These are phyloP conservation scores for Hycleus cichorii DNA, from an alignment of 1,140 invertebrate genomes.

Conservation along the genomic window DNA sequence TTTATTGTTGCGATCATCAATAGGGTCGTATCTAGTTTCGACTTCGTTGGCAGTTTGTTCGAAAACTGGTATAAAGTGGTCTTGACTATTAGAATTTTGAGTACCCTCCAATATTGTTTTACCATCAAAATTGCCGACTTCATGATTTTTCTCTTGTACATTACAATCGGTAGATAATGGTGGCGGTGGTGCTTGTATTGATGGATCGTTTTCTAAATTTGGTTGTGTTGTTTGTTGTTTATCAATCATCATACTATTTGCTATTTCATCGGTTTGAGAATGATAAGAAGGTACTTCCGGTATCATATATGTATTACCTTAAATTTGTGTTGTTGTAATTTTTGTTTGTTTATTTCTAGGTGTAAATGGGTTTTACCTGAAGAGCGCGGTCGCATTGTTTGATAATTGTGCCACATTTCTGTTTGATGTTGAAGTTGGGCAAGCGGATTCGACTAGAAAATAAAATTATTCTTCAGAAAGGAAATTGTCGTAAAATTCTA, in stretches of 20 bases:
- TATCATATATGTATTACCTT: conserved; percentile 20
- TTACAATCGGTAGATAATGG: background rate
- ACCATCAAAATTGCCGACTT: background rate
- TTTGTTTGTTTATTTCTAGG: background rate
- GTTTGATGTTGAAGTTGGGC: conserved; percentile 30
- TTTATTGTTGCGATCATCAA: background rate
- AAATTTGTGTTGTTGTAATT: background rate
- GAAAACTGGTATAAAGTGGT: conserved; percentile 20
- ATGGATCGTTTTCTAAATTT: background rate
- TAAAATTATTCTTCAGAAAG: background rate
- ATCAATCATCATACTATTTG: conserved; percentile 1
- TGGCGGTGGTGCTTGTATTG: background rate
- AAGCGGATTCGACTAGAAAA: conserved; percentile 26
- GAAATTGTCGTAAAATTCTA: background rate
- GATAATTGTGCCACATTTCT: conserved; percentile 32
- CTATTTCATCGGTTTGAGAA: no score
- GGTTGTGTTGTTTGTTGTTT: conserved; percentile 10
- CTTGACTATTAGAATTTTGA: background rate
- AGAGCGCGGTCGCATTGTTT: conserved; percentile 22
- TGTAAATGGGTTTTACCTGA: conserved; percentile 13
- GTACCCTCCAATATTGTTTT: background rate
- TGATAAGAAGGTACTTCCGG: conserved; percentile 6
- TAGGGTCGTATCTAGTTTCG: background rate
- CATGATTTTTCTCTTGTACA: background rate
- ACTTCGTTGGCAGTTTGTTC: conserved; percentile 19